phyloP scores from a whole-genome alignment of 2,888 invertebrate genomes.

The Oscheius myriophilus region DNA sequence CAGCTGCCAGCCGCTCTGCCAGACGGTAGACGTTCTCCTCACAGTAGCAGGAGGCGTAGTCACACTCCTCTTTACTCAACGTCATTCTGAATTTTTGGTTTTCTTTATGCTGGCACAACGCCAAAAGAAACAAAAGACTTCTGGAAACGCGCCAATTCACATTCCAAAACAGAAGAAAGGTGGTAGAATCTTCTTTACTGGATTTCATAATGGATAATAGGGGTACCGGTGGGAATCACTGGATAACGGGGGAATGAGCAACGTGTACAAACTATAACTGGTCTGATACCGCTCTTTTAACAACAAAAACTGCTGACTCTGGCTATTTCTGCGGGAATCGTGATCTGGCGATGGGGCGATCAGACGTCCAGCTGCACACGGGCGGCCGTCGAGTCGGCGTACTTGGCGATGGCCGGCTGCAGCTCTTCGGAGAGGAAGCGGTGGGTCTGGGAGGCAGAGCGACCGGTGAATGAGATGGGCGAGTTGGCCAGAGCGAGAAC shows the following conservation, averaged over 20 bases:
- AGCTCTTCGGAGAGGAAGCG: conserved; percentile 56
- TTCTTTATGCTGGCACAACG: not conserved
- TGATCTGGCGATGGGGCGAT: not conserved
- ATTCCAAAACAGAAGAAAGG: no score
- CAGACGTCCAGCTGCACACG: conserved; percentile 47
- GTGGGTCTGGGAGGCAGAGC: conserved; percentile 50
- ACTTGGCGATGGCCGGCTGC: conserved; percentile 45
- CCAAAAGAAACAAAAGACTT: no score
- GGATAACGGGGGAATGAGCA: no score
- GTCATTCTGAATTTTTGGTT: not conserved
- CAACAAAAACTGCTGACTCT: no score
- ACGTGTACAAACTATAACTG: no score
- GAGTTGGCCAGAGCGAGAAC: conserved; percentile 54
- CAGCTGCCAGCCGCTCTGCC: conserved; percentile 20
- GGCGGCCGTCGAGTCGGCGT: conserved; percentile 28
- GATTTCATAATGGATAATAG: no score
- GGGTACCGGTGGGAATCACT: no score
- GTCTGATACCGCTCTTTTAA: no score
- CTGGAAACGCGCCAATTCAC: no score
- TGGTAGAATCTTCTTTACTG: no score
- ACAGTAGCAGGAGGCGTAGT: conserved; percentile 46
- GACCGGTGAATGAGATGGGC: conserved; percentile 64
- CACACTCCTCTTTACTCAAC: conserved; percentile 6
- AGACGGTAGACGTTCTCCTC: conserved; percentile 52
- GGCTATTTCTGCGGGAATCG: no score